These are phyloP conservation scores for Albula glossodonta DNA, from an alignment of 2,113 vertebrate species.

Conservation along the genomic window DNA sequence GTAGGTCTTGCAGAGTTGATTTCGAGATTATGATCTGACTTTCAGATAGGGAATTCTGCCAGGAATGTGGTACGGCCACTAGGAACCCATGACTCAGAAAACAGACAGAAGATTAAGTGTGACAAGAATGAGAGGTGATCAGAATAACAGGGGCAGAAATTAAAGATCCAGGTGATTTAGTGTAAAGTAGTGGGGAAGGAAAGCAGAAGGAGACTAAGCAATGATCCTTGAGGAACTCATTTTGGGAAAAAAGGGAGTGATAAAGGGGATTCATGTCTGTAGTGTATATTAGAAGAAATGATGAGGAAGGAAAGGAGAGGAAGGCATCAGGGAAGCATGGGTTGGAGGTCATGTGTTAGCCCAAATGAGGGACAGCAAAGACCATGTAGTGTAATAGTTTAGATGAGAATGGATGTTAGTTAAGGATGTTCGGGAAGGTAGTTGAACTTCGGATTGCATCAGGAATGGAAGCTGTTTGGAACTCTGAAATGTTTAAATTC, in stretches of 20 bases:
- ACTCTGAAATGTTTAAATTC: no score
- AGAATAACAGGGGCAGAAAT: neutral
- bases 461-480: no score
- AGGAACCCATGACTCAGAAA: neutral
- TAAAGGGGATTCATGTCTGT: neutral
- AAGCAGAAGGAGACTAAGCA: neutral
- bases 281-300: no score
- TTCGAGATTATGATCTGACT: neutral
- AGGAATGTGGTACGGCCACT: neutral
- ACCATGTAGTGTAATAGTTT: no score
- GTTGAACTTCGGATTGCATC: no score
- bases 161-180: neutral
- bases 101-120: neutral
- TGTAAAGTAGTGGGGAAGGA: neutral
- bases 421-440: no score
- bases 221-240: neutral
- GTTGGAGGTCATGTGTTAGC: no score
- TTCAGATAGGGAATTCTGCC: neutral
- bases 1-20: neutral
- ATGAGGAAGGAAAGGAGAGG: no score
- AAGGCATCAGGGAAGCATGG: no score
- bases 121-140: neutral
- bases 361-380: no score
- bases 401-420: no score
- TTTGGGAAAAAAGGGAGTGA: neutral